Base-by-base conservation (phyloP, 2,797 vertebrate species). In the Microctenopoma lineatum region DNA sequence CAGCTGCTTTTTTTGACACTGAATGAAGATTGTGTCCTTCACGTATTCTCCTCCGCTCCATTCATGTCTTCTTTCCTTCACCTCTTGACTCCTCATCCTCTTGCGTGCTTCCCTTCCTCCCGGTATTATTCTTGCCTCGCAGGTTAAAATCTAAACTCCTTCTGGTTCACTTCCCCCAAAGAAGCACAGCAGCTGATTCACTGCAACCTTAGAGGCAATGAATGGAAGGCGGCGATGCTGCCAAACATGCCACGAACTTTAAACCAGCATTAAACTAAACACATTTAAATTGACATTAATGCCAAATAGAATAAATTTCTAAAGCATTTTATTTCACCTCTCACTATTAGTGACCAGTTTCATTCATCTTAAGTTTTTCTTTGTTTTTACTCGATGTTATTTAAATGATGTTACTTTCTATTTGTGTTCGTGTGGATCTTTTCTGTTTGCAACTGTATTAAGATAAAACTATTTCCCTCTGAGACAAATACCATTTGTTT, bases 21-120 rank as follows among this genome's bases (percentile, higher is more conserved):
- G 10, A 18, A 8, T 46, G 14, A 74, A 58, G 69, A 46, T 57
- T 3, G 48, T 26, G 6, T 27, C 2, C 25, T 42, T 44, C 9
- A 32, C 21, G 9, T 26, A 16, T 56, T 48, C 5, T 71, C 4
- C 13, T 44, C 10, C 47, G 7, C 16, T 45, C 13, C 29, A 58
- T 69, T 45, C n/a, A 57, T 65, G 12, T 16, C 25, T 45, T 9
- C 0, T 57, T 52, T 59, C 55, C 7, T 74, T 74, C 66, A 76
- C 53, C 46, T 66, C 44, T 45, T 46, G 10, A 2, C 29, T 29
- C 4, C 32, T 8, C 39, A 6, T 7, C 2, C 27, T 47, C 15
- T 26, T 15, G 4, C 2, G 13, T 25, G 0, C 10, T 41, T 46
- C n/a, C 16, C 7, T 46, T 62, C 1, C 11, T 36, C 11, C 7